Evolutionary conservation across 2,888 invertebrate genomes (phyloP), one percentile per base, ranked within the genome.

Genomic region (Carcina quercana): DNA sequence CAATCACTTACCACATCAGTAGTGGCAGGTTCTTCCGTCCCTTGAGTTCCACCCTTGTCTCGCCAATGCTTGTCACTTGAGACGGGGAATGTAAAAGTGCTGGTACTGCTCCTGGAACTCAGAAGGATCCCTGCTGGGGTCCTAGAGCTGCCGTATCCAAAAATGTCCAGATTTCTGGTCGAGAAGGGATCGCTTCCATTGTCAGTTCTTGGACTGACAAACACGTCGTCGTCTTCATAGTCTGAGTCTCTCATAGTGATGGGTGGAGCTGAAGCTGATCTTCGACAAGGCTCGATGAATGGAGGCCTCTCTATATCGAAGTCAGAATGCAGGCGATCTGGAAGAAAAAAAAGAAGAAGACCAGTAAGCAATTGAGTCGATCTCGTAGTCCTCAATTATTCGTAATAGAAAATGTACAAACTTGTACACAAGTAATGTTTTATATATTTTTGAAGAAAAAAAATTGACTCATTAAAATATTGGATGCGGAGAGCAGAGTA

Each of bases 191-290:
- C 82, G 43, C 76, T 82, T 1, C 63, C 67, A 24, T 65, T 65
- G 34, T 75, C 74, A 2, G 62, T 58, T 28, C 80, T 47, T 0
- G 80, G 78, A 32, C 65, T 64, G 45, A 66, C 53, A 57, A 83
- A 82, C n/a, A 82, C 83, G 38, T 83, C 83, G 34, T 83, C 83
- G 8, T 83, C 82, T n/a, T 83, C 83, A 1, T 79, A 45, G 25
- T 82, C 80, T 2, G 70, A 59, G 46, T 82, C 79, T 40, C 79
- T 57, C 45, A 64, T 70, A 7, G 80, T 47, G 3, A 74, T 59
- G 2, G 74, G 59, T 0, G 80, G 78, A 0, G 75, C 73, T 1
- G 78, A 73, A 0, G 82, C 80, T 3, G 82, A 82, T 20, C 68
- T 59, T 2, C 76, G 64, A 42, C 66, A 65, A 28, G 65, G 68